Base-by-base conservation (phyloP, 2,113 vertebrate genomes). In the Crypturellus undulatus region DNA sequence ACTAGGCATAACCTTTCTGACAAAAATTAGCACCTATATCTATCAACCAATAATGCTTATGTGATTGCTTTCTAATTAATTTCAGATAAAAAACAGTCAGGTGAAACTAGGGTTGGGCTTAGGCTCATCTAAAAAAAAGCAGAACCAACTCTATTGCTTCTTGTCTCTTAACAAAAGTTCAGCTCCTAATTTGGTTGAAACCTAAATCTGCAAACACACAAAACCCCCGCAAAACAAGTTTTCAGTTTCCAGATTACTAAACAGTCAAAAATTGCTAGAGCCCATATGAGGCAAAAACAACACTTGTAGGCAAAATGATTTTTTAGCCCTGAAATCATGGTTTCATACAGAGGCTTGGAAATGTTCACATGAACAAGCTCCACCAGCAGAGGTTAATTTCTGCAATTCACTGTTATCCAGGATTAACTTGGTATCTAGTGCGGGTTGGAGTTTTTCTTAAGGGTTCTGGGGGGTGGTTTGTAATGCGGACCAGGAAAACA, bases 131-230 rank as follows among this genome's bases (percentile, higher is more conserved):
- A 47, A 64, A 64, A 67, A 54, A 54, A 16, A 30, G 4, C 20
- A 72, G 10, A 87, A 1, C 19, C 20, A 78, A 47, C 16, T 40
- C 45, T 63, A 22, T 20, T 77, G 30, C 18, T 90, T 76, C n/a
- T 42, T 68, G 6, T 2, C 1, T 54, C 56, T 38, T 38, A 42
- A 56, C 16, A 36, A 72, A 67, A 0, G 3, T 2, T 25, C 25
- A 87, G 42, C 38, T 89, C 42, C 16, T 79, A 17, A n/a, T 56
- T 22, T 47, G 12, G 52, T 34, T 56, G 18, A 56, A 89, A 72
- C 21, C 68, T 1, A 38, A 84, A 52, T 16, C 38, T 60, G 1
- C 0, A 1, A 0, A 0, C 3, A 68, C 2, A 47, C 7, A 38
- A 58, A 28, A 22, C 17, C 16, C 9, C 26, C 10, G n/a, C 47